phyloP scores from a whole-genome alignment of 1,140 invertebrate species.

The Solenopsis invicta region DNA sequence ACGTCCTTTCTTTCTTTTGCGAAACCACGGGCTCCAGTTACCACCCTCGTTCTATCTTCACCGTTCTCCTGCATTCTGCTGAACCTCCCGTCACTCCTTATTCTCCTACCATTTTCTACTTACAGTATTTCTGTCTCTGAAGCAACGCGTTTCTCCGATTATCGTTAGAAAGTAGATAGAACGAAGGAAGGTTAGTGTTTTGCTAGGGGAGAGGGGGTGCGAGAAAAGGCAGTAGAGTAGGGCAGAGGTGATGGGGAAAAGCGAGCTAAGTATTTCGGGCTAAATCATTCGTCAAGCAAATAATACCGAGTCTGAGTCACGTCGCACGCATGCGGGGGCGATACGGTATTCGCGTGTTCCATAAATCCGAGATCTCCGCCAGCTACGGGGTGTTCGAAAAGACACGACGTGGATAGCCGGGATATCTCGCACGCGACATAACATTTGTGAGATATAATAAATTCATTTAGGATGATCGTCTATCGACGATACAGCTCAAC shows the following conservation, averaged over 20 bases:
- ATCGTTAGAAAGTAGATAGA: conserved; percentile 60
- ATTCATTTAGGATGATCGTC: not conserved
- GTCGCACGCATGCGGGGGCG: conserved; percentile 68
- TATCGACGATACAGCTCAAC: not conserved
- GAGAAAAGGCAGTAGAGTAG: conserved; percentile 22
- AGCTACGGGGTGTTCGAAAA: conserved; percentile 65
- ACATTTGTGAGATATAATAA: not conserved
- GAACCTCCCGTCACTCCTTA: conserved; percentile 15
- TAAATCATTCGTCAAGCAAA: conserved; percentile 84
- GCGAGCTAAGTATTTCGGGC: conserved; percentile 64
- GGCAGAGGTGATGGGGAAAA: conserved; percentile 31
- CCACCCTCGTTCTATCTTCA: conserved; percentile 66
- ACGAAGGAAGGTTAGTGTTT: conserved; percentile 56
- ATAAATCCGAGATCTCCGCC: conserved; percentile 67
- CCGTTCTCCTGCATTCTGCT: conserved; percentile 45
- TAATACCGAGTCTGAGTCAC: conserved; percentile 80
- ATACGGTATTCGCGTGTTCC: conserved; percentile 75
- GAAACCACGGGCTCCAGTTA: conserved; percentile 68
- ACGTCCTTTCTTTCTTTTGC: conserved; percentile 67
- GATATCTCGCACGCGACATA: not conserved
- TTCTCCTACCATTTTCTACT: conserved; percentile 56
- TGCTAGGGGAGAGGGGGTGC: not conserved
- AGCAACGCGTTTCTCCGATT: conserved; percentile 59
- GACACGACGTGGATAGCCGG: conserved; percentile 9
- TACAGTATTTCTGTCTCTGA: conserved; percentile 52